Evolutionary conservation across 2,797 vertebrate genomes (phyloP).

Genomic region (Huso huso): DNA sequence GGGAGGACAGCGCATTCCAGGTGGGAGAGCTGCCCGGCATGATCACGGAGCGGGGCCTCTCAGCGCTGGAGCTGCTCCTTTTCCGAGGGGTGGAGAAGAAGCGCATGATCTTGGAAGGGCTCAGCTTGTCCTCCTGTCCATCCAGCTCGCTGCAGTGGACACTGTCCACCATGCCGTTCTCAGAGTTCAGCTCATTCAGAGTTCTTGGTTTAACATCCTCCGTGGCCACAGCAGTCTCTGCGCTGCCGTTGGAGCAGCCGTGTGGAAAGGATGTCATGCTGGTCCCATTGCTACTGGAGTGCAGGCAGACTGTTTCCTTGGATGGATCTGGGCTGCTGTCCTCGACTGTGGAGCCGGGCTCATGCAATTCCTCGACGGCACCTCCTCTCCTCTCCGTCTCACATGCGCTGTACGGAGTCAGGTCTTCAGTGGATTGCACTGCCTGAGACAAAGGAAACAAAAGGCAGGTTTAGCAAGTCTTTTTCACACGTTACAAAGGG

Average conservation of each 20-base stretch:
- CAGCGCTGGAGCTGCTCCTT: conserved; percentile 37
- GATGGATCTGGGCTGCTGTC: conserved; percentile 42
- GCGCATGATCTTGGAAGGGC: conserved; percentile 72
- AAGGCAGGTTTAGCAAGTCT: too few species aligned
- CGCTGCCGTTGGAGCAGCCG: conserved; percentile 39
- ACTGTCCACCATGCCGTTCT: conserved; percentile 33
- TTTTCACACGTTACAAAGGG: too few species aligned
- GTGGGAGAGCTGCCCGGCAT: conserved; percentile 56
- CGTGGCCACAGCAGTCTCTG: conserved; percentile 36
- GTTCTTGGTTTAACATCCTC: conserved; percentile 39
- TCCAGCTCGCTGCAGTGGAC: conserved; percentile 26
- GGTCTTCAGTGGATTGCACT: conserved; percentile 47
- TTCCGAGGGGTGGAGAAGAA: conserved; percentile 73
- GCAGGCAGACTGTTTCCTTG: conserved; percentile 33
- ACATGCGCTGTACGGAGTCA: conserved; percentile 38
- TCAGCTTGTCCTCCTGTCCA: conserved; percentile 52
- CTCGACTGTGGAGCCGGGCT: conserved; percentile 29
- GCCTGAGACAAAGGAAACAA: conserved; percentile 53
- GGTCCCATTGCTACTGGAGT: conserved; percentile 28
- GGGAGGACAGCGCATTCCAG: conserved; percentile 73
- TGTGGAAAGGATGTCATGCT: conserved; percentile 51
- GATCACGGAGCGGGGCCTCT: conserved; percentile 53
- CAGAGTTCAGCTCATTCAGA: conserved; percentile 24
- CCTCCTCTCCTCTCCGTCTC: conserved; percentile 24
- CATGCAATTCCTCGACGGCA: conserved; percentile 27